Evolutionary conservation across 2,888 invertebrate genomes (phyloP).

Genomic region (Hemaris fuciformis): DNA sequence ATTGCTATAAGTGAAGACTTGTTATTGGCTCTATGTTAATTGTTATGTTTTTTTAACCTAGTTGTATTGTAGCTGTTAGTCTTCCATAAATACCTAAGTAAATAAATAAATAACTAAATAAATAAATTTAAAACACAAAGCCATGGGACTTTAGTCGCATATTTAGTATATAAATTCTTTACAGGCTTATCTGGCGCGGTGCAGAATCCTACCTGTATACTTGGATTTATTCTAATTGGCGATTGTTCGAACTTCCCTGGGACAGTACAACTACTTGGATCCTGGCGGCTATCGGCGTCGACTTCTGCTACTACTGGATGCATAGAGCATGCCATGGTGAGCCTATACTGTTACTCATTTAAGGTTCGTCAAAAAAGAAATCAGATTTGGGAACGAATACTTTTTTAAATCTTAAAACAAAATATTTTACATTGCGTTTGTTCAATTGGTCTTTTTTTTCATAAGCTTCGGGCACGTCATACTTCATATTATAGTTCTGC

Average conservation of each 20-base stretch:
- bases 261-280: constrained; percentile 88
- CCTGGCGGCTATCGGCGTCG: constrained; percentile 86
- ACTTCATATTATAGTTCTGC: too few relatives aligned
- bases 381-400: background rate
- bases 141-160: background rate
- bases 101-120: too few relatives aligned
- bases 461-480: too few relatives aligned
- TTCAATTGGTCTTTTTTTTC: too few relatives aligned
- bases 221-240: constrained; percentile 86
- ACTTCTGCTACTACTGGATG: constrained; percentile 92
- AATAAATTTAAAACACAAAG: too few relatives aligned
- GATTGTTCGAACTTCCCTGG: constrained; percentile 86
- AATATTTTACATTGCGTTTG: too few relatives aligned
- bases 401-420: too few relatives aligned
- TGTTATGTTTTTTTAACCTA: too few relatives aligned
- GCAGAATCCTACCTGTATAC: constrained; percentile 84
- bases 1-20: too few relatives aligned
- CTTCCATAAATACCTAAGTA: too few relatives aligned
- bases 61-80: too few relatives aligned
- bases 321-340: constrained; percentile 84
- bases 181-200: constrained; percentile 83
- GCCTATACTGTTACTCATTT: background rate
- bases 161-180: constrained; percentile 18
- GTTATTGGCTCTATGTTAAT: too few relatives aligned
- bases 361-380: background rate